Percentiles rank a stretch among this genome's conserved stretches.
phyloP scores from a whole-genome alignment of 2,888 invertebrate species.

The Scaeva pyrastri region DNA sequence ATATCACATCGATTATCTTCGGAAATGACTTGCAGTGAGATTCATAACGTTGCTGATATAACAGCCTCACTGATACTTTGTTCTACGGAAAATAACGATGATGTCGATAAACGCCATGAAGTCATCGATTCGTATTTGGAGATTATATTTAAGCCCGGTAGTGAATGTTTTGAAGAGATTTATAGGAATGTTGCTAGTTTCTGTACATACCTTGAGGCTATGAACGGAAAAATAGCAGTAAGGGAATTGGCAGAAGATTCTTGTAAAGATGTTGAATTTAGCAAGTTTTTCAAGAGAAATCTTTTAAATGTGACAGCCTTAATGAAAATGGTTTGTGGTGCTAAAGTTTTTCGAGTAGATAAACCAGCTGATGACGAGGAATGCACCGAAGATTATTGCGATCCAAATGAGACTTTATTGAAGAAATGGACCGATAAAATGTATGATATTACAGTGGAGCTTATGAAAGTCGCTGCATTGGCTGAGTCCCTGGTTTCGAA shows the following conservation, averaged over 20 bases:
- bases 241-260: constrained; percentile 73
- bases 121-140: constrained; percentile 79
- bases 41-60: constrained; percentile 80
- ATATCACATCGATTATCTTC: constrained; percentile 77
- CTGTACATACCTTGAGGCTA: constrained; percentile 79
- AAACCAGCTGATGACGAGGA: constrained; percentile 79
- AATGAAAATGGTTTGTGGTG: constrained; percentile 80
- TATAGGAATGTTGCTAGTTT: constrained; percentile 77
- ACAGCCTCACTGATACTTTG: constrained; percentile 81
- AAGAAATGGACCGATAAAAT: constrained; percentile 81
- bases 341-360: constrained; percentile 51
- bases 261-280: constrained; percentile 70
- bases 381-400: constrained; percentile 81
- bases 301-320: constrained; percentile 80
- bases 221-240: constrained; percentile 77
- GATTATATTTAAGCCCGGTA: constrained; percentile 45
- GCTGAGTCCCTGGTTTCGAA: constrained; percentile 77
- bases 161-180: constrained; percentile 58
- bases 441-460: constrained; percentile 78
- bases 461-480: constrained; percentile 78
- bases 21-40: constrained; percentile 51
- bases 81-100: constrained; percentile 80
- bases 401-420: constrained; percentile 80
- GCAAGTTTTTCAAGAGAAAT: constrained; percentile 77
- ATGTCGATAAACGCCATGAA: constrained; percentile 77